phyloP scores from a whole-genome alignment of 53 echinoderm and acorn worm species.

The Arbacia lixula region DNA sequence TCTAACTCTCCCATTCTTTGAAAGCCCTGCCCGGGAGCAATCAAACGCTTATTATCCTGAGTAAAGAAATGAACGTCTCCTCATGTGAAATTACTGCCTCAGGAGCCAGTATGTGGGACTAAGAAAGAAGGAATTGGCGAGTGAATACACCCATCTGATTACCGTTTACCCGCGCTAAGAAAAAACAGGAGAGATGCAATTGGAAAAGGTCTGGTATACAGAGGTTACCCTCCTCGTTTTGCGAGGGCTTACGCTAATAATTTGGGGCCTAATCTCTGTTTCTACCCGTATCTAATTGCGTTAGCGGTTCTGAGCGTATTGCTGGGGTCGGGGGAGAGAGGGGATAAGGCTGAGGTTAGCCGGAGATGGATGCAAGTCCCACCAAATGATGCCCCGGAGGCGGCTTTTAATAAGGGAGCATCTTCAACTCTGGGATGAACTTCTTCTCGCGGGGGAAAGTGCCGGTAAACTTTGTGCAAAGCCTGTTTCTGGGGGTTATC shows the following conservation, averaged over 20 bases:
- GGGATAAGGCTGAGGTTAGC: too few species aligned
- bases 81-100: constrained; percentile 6
- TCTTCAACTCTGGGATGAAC: constrained; percentile 28
- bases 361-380: too few species aligned
- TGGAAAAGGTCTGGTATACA: background rate
- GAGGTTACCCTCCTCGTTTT: constrained; percentile 22
- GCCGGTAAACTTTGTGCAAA: constrained; percentile 6
- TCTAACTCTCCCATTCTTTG: too few species aligned
- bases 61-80: constrained; percentile 1
- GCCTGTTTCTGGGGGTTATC: too few species aligned
- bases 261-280: constrained; percentile 32
- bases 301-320: constrained; percentile 29
- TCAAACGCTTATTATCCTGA: constrained; percentile 12
- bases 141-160: background rate
- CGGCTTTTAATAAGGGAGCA: constrained; percentile 30
- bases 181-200: background rate
- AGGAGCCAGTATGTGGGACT: background rate
- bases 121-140: background rate
- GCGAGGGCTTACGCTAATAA: constrained; percentile 28
- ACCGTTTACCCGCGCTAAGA: background rate
- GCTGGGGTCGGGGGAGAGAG: too few species aligned
- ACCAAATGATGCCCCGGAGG: constrained; percentile 13
- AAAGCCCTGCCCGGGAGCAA: too few species aligned
- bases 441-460: constrained; percentile 36
- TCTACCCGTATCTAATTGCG: constrained; percentile 6